phyloP scores from a whole-genome alignment of 2,888 invertebrate genomes.

The Heliconius aoede region DNA sequence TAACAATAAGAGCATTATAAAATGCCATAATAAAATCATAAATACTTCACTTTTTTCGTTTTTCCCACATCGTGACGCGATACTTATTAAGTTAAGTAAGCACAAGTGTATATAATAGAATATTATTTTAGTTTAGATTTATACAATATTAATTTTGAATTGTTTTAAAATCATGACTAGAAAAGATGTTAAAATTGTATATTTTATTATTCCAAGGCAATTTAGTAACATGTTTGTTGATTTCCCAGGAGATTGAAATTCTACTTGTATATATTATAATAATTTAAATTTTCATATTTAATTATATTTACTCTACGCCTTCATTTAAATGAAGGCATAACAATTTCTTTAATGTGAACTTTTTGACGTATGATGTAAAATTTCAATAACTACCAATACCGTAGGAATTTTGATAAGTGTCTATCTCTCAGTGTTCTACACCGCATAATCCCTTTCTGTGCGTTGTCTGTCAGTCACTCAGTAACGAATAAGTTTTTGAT shows the following conservation, averaged over 20 bases:
- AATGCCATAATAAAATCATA: neutral
- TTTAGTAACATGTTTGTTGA: conserved; percentile 11
- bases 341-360: no score
- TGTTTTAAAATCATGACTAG: neutral
- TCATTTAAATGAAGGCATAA: neutral
- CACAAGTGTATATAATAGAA: neutral
- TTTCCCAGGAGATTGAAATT: conserved; percentile 13
- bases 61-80: neutral
- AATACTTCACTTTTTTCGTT: neutral
- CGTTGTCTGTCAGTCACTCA: no score
- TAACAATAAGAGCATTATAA: neutral
- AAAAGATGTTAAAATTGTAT: neutral
- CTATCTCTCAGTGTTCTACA: no score
- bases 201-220: neutral
- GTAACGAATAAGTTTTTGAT: no score
- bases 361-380: no score
- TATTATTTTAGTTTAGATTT: no score
- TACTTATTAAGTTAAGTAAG: neutral
- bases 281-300: no score
- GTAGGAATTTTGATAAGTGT: no score
- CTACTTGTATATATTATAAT: neutral
- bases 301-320: neutral
- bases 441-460: no score
- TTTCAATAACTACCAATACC: no score
- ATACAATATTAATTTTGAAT: neutral